A percentile compares a stretch with the other conserved stretches of the same genome.
These are phyloP conservation scores for Lithodes maja DNA, from an alignment of 2,888 invertebrate genomes.

Conservation along the genomic window DNA sequence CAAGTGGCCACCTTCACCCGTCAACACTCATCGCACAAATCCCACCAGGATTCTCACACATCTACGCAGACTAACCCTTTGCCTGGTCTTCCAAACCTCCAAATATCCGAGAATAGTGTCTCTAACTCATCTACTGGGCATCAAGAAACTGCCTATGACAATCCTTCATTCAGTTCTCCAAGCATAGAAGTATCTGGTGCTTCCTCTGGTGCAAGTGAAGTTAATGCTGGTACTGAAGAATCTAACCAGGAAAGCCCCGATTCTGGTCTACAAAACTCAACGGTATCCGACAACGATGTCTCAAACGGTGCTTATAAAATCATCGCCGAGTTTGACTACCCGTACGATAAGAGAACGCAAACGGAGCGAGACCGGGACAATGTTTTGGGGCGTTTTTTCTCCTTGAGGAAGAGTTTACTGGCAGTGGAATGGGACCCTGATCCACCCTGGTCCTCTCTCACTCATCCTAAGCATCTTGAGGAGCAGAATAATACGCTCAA, in stretches of 20 bases:
- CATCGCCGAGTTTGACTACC: constrained; percentile 29
- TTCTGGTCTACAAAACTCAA: neutral
- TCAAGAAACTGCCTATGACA: too few species aligned
- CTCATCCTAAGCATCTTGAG: neutral
- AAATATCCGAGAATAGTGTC: too few species aligned
- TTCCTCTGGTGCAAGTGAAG: too few species aligned
- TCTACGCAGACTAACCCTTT: too few species aligned
- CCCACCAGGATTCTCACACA: too few species aligned
- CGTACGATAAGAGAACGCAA: constrained; percentile 39
- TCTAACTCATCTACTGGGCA: too few species aligned
- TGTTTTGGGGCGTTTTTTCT: constrained; percentile 17
- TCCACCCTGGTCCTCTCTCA: neutral
- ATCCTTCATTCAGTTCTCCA: too few species aligned
- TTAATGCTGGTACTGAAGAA: too few species aligned
- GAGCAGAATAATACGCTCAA: neutral
- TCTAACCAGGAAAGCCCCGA: neutral
- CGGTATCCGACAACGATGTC: neutral
- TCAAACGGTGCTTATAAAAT: neutral
- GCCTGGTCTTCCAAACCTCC: too few species aligned
- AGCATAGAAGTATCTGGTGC: too few species aligned
- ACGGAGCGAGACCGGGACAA: constrained; percentile 34
- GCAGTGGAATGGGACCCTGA: neutral
- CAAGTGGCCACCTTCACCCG: constrained; percentile 46
- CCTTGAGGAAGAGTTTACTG: neutral
- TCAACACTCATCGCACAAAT: too few species aligned